Evolutionary conservation across 1,140 invertebrate genomes (phyloP).

Genomic region (Hyles vespertilio): DNA sequence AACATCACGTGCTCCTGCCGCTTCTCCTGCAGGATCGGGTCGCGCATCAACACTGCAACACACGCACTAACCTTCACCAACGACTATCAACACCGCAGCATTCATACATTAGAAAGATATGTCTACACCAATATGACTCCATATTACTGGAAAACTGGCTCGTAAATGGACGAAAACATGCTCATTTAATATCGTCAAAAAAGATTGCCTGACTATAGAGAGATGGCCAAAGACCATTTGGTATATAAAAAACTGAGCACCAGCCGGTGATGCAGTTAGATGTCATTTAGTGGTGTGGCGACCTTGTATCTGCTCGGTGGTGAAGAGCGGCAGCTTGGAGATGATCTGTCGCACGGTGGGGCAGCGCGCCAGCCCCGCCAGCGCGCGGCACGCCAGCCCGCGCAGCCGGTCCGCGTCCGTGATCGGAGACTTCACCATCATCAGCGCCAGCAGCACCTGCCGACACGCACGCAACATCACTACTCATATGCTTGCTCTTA

Average conservation of each 20-base stretch:
- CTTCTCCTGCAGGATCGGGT: constrained; percentile 97
- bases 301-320: constrained; percentile 94
- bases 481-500: not conserved
- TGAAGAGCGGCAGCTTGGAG: constrained; percentile 96
- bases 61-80: too few species aligned
- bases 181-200: too few species aligned
- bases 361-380: constrained; percentile 93
- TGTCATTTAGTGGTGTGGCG: constrained; percentile 17
- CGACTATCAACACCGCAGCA: too few species aligned
- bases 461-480: not conserved
- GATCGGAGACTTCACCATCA: constrained; percentile 95
- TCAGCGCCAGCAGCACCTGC: constrained; percentile 84
- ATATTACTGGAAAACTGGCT: too few species aligned
- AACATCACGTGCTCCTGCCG: constrained; percentile 96
- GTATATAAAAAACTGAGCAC: too few species aligned
- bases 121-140: too few species aligned
- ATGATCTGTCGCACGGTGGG: constrained; percentile 96
- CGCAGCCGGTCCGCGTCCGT: constrained; percentile 97
- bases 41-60: constrained; percentile 89
- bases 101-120: too few species aligned
- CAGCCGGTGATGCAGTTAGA: too few species aligned
- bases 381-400: constrained; percentile 92
- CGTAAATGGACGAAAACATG: too few species aligned
- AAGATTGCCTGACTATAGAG: too few species aligned
- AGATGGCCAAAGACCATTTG: too few species aligned